Evolutionary conservation across 37 sponge, comb jelly and placozoan genomes (phyloP), one percentile per base, ranked within the genome.

Genomic region (Oopsacas minuta): DNA sequence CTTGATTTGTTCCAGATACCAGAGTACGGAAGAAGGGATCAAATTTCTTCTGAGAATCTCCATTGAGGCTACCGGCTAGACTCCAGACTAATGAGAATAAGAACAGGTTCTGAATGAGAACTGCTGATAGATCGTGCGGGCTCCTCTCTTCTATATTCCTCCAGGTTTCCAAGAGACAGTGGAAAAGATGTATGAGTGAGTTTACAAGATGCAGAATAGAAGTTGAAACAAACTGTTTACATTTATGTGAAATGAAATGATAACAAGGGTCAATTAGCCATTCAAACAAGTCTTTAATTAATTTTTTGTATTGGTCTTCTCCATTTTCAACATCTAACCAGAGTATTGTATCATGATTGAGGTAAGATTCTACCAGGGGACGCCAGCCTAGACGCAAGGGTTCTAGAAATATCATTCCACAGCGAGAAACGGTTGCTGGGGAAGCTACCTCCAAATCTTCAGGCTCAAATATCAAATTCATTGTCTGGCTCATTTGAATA

Each of bases 401-500:
- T 52, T 95, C 96, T 91, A 95, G 91, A 88, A 92, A 94, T 51
- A 94, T 92, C 99, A 97, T 97, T 37, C 99, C 99, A 88, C 95
- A 94, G 10, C 99, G 83, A 83, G 92, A 91, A 52, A 97, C 99
- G 82, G 99, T 97, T 22, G 99, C 99, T 35, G 99, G 99, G 34
- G 99, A 97, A 52, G 99, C 99, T 82, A 88, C 90, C 90, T 97
- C 99, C 37, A 97, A 83, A 52, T 97, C 99, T 39, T 92, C 95
- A 5, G 99, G 99, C 61, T 97, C 99, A 88, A 97, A 97, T 23
- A 97, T 97, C 42, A 97, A 85, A 52, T 94, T 97, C 95, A 90
- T 90, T 69, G 94, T 94, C 36, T 85, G 81, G 84, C 91, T 94
- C 99, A 97, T 97, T 86, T 97, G 99, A 36, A 97, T 93, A 75